Evolutionary conservation across 2,797 vertebrate species (phyloP), one percentile per base, ranked within the genome.

Genomic region (Scolopax bukidnonensis): DNA sequence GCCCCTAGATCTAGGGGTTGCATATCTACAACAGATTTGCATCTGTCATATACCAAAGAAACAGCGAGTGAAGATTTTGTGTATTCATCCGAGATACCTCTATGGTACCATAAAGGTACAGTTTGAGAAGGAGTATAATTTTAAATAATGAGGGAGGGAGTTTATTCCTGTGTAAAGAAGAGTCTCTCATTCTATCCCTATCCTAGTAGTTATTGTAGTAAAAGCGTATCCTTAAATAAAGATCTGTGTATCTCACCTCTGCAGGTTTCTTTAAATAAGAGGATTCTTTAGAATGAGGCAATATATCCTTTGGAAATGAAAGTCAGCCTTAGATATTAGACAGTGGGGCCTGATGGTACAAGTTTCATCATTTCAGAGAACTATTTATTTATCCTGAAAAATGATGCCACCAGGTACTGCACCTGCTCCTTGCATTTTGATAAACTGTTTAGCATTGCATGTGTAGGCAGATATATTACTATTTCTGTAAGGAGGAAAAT

Each of bases 401-500:
- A 96, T 79, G 54, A 76, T 77, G 75, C 78, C 90, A 96, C 84
- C 88, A 92, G 90, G 90, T 92, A 84, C 78, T 77, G 86, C 94
- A 96, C 88, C 94, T 95, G 95, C 68, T 91, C 83, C 64, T 87
- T 90, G 80, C 91, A 83, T 90, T 83, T 84, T 95, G 93, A 95
- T 95, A 84, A 95, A 95, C 63, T 92, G 64, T 68, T 93, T 54
- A 86, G 80, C 32, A 92, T 60, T 70, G 70, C 74, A 7, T 21
- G 53, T 61, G 67, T 15, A 82, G 88, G 81, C 60, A 96, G 78
- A 84, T 89, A 90, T 88, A 84, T 73, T 89, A 73, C 91, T 47
- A 4, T 53, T 73, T 79, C 70, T 84, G 48, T 83, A 60, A 48
- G 48, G 0, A 76, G 73, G 45, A 59, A 84, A 92, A 86, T 6